Evolutionary conservation across 2,797 vertebrate genomes (phyloP), one percentile per base, ranked within the genome.

Genomic region (Malurus leucopterus): DNA sequence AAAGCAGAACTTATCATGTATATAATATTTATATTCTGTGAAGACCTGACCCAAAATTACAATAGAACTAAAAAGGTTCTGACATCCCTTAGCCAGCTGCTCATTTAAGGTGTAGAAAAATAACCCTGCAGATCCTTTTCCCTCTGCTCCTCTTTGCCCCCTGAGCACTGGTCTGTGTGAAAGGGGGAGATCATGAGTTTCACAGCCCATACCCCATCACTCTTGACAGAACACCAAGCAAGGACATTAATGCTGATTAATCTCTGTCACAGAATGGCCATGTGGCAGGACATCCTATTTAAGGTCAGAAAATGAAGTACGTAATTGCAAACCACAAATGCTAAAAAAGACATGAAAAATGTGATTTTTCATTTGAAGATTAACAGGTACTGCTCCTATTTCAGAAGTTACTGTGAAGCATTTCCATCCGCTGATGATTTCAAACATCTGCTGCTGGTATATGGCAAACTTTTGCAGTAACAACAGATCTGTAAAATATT

Each of bases 211-310:
- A 50, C n/a, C 72, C 76, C 11, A 47, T 50, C 30, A 26, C 26
- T 50, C 75, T 40, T 84, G 59, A 78, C 84, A 88, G 68, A 87
- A 62, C 11, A 91, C 62, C 8, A 32, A 86, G 85, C 41, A 43
- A 55, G 81, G 73, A 58, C 15, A 87, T 77, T 91, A 89, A 70
- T 74, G 69, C 67, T 79, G 72, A 95, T 93, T 92, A 92, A 93
- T 95, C 92, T 70, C 90, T 91, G 75, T 89, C 74, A 87, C 59
- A 50, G 51, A 44, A 5, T 27, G 88, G 73, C 63, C 43, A 29
- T 36, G 22, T 88, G 59, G 61, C 75, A 85, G 57, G 79, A 85
- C 1, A 2, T 27, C 50, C 70, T 74, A 77, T 90, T 94, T 91
- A 77, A 92, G 84, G 83, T 74, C 90, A 86, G n/a, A 68, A 74